phyloP scores from a whole-genome alignment of 2,797 vertebrate species.

The Acridotheres tristis region DNA sequence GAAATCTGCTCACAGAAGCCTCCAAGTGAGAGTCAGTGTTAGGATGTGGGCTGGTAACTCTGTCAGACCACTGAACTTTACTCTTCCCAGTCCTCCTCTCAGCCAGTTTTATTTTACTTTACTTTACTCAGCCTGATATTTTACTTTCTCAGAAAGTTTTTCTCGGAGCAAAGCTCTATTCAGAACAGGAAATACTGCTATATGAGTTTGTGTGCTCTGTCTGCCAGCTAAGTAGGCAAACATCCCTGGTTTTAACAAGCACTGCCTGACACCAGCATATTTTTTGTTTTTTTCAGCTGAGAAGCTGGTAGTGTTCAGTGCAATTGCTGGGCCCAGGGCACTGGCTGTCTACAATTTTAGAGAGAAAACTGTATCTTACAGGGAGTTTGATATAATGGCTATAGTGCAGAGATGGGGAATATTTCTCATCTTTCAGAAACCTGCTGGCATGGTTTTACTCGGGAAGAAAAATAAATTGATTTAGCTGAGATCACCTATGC shows the following conservation, averaged over 20 bases:
- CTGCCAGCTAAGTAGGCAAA: background rate
- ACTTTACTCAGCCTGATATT: background rate
- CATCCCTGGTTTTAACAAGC: background rate
- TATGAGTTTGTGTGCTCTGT: background rate
- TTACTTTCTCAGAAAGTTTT: background rate
- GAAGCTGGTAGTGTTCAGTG: background rate
- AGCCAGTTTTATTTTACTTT: background rate
- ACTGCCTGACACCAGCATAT: background rate
- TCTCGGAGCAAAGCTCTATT: accelerated
- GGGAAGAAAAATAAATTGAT: background rate
- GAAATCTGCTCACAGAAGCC: background rate
- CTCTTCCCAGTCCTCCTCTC: background rate
- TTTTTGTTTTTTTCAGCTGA: background rate
- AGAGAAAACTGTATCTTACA: background rate
- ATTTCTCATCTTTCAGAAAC: background rate
- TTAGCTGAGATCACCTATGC: background rate
- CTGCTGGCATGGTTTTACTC: background rate
- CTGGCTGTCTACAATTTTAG: background rate
- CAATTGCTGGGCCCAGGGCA: background rate
- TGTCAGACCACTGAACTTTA: background rate
- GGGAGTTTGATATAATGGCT: accelerated
- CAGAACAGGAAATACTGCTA: accelerated
- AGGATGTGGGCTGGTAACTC: background rate
- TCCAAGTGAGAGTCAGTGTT: background rate
- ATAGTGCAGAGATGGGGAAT: background rate